A percentile compares a stretch with the other conserved stretches of the same genome.
Conservation (phyloP, 2,797 vertebrate genomes). For the Miichthys miiuy region DNA sequence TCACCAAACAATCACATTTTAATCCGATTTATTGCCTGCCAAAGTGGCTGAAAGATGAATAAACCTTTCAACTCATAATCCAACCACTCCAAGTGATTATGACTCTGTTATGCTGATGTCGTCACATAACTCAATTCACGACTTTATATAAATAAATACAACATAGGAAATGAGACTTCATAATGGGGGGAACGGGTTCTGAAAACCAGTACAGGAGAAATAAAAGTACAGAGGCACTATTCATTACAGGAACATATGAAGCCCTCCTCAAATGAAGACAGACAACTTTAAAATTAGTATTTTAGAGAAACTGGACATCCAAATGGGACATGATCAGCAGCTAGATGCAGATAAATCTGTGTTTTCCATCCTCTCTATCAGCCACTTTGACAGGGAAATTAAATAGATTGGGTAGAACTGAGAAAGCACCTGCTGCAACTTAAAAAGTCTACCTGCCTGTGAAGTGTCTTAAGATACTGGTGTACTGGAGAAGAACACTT, state of each 20-base stretch:
- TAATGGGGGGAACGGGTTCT: background rate
- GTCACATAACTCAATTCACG: background rate
- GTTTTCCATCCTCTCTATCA: background rate
- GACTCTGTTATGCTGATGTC: background rate
- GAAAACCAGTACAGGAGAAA: background rate
- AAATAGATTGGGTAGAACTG: background rate
- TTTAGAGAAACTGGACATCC: background rate
- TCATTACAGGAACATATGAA: background rate
- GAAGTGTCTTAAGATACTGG: background rate
- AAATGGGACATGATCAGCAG: too few relatives aligned
- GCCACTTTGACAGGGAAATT: conserved; percentile 8
- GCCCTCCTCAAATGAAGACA: background rate
- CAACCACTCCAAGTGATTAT: background rate
- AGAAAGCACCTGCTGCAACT: background rate
- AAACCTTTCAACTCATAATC: conserved; percentile 1
- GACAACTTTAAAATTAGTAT: background rate
- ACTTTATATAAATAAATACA: background rate
- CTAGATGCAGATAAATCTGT: background rate
- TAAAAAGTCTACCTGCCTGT: background rate
- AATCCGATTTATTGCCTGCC: background rate
- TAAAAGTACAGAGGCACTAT: background rate
- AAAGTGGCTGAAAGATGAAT: conserved; percentile 7
- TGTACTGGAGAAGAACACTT: background rate
- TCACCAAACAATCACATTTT: conserved; percentile 6
- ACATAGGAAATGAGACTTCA: background rate